phyloP scores from a whole-genome alignment of 2,797 vertebrate species.

The Todus mexicanus region DNA sequence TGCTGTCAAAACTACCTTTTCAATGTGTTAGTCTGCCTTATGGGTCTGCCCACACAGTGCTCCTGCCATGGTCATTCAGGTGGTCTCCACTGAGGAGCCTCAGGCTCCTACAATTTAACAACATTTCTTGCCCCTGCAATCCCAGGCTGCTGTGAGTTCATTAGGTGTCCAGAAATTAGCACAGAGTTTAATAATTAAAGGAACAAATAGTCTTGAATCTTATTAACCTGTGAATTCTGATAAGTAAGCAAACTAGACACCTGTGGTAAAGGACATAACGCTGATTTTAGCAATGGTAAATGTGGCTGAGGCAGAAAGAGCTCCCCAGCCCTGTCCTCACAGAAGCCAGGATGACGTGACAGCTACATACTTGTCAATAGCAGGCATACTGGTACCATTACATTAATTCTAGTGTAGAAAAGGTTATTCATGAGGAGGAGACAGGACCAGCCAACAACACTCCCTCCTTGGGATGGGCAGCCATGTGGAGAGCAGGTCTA shows the following conservation, averaged over 20 bases:
- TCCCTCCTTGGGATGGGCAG: not conserved
- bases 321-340: not conserved
- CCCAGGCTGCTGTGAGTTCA: not conserved
- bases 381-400: rapidly evolving
- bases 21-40: not conserved
- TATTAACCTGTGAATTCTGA: not conserved
- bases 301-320: not conserved
- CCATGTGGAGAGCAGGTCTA: not conserved
- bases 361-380: not conserved
- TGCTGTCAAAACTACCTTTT: not conserved
- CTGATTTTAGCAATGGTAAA: not conserved
- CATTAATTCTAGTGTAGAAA: not conserved
- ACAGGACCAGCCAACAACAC: not conserved
- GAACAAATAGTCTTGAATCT: not conserved
- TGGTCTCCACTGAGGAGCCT: not conserved
- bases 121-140: not conserved
- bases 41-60: not conserved
- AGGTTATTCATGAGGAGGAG: rapidly evolving
- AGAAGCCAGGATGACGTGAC: not conserved
- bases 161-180: not conserved
- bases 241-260: not conserved
- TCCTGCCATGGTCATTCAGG: not conserved
- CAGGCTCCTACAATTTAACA: not conserved
- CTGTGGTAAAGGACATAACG: not conserved
- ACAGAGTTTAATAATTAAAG: not conserved